Conservation (phyloP, 2,797 vertebrate genomes). For the Melanotaenia pygmaea region DNA sequence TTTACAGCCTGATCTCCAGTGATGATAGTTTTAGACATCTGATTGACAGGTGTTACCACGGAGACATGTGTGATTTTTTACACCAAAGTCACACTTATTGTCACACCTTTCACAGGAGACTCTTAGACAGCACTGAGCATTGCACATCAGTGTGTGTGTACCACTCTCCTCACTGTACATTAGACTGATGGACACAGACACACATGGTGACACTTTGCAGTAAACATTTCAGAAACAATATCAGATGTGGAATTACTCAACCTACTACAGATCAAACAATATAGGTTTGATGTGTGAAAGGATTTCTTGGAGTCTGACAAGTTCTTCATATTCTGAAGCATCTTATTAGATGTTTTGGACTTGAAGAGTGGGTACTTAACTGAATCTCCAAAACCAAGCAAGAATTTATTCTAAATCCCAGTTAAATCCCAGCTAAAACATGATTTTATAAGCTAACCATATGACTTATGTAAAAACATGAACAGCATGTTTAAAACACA, state of each 20-base stretch:
- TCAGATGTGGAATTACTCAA: constrained; percentile 29
- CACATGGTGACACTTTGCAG: constrained; percentile 38
- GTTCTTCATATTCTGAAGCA: constrained; percentile 10
- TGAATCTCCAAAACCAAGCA: neutral
- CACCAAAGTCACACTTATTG: constrained; percentile 58
- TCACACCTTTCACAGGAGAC: constrained; percentile 51
- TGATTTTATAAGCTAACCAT: neutral
- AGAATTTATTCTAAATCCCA: neutral
- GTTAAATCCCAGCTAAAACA: neutral
- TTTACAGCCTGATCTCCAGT: neutral
- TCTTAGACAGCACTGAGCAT: constrained; percentile 21
- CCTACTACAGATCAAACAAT: constrained; percentile 11
- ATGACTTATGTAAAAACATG: neutral
- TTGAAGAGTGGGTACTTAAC: neutral
- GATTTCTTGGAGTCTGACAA: constrained; percentile 16
- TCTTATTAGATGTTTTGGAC: neutral
- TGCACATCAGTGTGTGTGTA: constrained; percentile 15
- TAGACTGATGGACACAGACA: constrained; percentile 34
- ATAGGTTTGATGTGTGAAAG: neutral
- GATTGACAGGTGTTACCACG: constrained; percentile 59
- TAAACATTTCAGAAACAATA: constrained; percentile 41
- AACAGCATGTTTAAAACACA: neutral
- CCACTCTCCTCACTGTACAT: constrained; percentile 11
- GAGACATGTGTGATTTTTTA: constrained; percentile 59
- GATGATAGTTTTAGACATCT: constrained; percentile 27